Base-by-base conservation (phyloP, 2,797 vertebrate species). In the Picus viridis region DNA sequence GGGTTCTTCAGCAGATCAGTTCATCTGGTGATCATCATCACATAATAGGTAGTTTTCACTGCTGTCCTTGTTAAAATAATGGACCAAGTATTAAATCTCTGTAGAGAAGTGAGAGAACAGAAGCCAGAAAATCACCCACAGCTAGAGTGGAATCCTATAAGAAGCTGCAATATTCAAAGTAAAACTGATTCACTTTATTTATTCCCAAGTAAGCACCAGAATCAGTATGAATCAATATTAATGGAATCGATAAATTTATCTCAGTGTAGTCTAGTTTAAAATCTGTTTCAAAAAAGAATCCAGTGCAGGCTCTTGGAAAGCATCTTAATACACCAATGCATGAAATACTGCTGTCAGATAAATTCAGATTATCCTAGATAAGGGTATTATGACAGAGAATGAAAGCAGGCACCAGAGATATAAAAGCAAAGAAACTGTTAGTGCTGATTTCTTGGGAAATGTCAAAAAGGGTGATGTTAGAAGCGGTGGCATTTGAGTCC, bases 311-410 rank as follows among this genome's bases (percentile, higher is more conserved):
- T 84, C 30, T 82, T 12, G 9, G 77, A 83, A 84, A 78, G 47
- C 32, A 24, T 76, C 88, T 91, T 82, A 61, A 73, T 75, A 89
- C 30, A 29, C 19, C 1, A 4, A 5, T 41, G 67, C 34, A 14
- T 79, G 61, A 83, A 89, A 90, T 56, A 12, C 43, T 54, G 26
- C 89, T 76, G 77, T 68, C 73, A 86, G 64, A 88, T 81, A 86
- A 83, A 86, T 86, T 79, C 79, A 68, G 39, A 85, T 90, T 83
- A 83, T 74, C 83, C 17, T 3, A 8, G 59, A 26, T 74, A 75
- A 76, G 41, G 47, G 12, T 47, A 20, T 59, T 65, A 18, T 72
- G 86, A 36, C 78, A 67, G 17, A 51, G 69, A 81, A 83, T 30
- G 59, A 56, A 84, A 88, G 45, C 23, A 79, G 61, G 57, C 54